A percentile compares a stretch with the other conserved stretches of the same genome.
These are phyloP conservation scores for Phocoena phocoena DNA, from an alignment of 2,113 vertebrate species.

Conservation along the genomic window DNA sequence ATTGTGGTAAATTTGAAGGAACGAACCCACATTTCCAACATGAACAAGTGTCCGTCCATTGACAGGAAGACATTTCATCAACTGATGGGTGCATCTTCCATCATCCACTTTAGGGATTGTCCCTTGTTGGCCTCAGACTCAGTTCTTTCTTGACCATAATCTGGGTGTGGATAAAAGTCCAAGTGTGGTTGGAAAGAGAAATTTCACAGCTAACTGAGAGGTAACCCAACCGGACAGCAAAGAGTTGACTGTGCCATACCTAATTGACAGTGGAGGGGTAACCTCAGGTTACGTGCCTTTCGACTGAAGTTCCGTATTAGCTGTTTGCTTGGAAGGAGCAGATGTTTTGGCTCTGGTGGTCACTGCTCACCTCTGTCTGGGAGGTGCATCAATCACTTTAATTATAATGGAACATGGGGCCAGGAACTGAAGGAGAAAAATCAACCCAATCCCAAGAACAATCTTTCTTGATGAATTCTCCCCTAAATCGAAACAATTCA, in stretches of 20 bases:
- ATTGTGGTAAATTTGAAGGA: background rate
- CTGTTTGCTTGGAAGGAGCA: constrained; percentile 76
- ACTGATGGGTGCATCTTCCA: background rate
- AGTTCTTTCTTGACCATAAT: constrained; percentile 1
- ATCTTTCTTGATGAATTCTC: constrained; percentile 98
- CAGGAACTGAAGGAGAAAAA: constrained; percentile 90
- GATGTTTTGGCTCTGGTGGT: constrained; percentile 86
- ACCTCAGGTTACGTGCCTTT: constrained; percentile 70
- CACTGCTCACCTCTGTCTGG: constrained; percentile 88
- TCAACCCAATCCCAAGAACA: constrained; percentile 93
- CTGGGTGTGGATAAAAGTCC: background rate
- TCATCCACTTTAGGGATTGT: background rate
- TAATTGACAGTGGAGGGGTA: constrained; percentile 62
- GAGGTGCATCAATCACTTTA: constrained; percentile 89
- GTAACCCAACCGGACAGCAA: constrained; percentile 55
- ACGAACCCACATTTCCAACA: background rate
- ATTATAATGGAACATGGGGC: constrained; percentile 88
- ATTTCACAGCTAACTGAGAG: constrained; percentile 39
- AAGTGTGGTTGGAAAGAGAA: constrained; percentile 27
- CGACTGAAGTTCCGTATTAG: constrained; percentile 74
- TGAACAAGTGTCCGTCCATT: background rate
- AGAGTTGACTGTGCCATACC: constrained; percentile 64
- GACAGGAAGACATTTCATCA: background rate
- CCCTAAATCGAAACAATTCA: constrained; percentile 98
- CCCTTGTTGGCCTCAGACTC: background rate